Conservation (phyloP, 2,888 invertebrate genomes). For the Trichopria drosophilae region DNA sequence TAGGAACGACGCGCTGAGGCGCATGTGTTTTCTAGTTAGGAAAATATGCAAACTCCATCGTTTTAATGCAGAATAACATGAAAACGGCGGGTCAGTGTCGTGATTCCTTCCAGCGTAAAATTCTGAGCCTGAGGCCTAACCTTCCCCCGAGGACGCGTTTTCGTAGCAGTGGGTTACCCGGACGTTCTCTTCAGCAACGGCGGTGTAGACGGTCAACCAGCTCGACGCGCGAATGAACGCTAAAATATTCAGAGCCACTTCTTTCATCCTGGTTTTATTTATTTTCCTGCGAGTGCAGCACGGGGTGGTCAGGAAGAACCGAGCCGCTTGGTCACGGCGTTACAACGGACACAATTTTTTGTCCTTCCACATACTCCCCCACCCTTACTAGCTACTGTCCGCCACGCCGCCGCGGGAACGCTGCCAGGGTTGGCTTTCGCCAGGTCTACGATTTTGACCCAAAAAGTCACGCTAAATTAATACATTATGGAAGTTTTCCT, state of each 20-base stretch:
- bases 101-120: slow-evolving; percentile 34
- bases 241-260: slow-evolving; percentile 42
- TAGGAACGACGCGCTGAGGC: too few relatives aligned
- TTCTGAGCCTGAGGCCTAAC: too few relatives aligned
- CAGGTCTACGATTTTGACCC: slow-evolving; percentile 50
- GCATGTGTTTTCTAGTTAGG: too few relatives aligned
- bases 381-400: slow-evolving; percentile 3
- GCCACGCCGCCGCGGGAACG: slow-evolving; percentile 34
- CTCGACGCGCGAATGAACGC: slow-evolving; percentile 36
- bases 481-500: slow-evolving; percentile 50
- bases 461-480: slow-evolving; percentile 56
- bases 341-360: slow-evolving; percentile 31
- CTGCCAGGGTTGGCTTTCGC: slow-evolving; percentile 44
- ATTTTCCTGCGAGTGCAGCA: slow-evolving; percentile 30
- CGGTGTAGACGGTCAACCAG: slow-evolving; percentile 38
- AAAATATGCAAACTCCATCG: too few relatives aligned
- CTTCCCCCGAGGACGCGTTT: slow-evolving; percentile 9
- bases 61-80: too few relatives aligned
- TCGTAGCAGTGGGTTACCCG: slow-evolving; percentile 29
- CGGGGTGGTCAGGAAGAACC: too few relatives aligned
- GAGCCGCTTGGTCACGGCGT: too few relatives aligned
- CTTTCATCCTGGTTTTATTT: slow-evolving; percentile 28
- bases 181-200: slow-evolving; percentile 20
- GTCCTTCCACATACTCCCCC: slow-evolving; percentile 17
- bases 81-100: too few relatives aligned